Conservation (phyloP, 2,888 invertebrate genomes). For the Lepas anatifera region DNA sequence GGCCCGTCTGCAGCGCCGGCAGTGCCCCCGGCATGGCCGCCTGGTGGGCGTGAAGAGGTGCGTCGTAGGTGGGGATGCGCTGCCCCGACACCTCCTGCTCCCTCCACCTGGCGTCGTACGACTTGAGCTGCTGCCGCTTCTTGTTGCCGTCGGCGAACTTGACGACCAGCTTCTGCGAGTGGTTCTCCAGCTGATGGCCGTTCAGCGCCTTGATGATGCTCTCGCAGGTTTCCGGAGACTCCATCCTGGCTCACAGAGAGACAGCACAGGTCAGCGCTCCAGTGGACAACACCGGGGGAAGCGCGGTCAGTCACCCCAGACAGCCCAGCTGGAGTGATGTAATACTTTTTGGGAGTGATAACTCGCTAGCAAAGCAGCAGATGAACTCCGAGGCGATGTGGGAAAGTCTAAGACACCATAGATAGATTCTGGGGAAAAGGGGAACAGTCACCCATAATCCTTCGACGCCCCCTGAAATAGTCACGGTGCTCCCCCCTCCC, state of each 20-base stretch:
- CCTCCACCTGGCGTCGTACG: neutral
- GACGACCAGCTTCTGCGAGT: constrained; percentile 85
- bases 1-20: neutral
- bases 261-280: no score
- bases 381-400: no score
- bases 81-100: neutral
- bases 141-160: constrained; percentile 84
- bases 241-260: constrained; percentile 84
- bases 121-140: constrained; percentile 23
- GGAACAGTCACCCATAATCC: no score
- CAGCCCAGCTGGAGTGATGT: no score
- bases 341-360: no score
- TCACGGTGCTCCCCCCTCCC: no score
- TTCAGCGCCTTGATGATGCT: constrained; percentile 89
- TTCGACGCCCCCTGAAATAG: no score
- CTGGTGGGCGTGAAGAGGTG: neutral
- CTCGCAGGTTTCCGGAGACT: constrained; percentile 93
- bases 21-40: neutral
- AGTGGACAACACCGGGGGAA: no score
- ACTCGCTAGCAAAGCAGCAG: no score
- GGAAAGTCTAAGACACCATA: no score
- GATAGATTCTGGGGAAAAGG: no score
- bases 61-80: neutral
- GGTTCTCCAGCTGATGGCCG: constrained; percentile 72
- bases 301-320: neutral